Evolutionary conservation across 1,140 invertebrate species (phyloP), one percentile per base, ranked within the genome.

Genomic region (Heliothis virescens): DNA sequence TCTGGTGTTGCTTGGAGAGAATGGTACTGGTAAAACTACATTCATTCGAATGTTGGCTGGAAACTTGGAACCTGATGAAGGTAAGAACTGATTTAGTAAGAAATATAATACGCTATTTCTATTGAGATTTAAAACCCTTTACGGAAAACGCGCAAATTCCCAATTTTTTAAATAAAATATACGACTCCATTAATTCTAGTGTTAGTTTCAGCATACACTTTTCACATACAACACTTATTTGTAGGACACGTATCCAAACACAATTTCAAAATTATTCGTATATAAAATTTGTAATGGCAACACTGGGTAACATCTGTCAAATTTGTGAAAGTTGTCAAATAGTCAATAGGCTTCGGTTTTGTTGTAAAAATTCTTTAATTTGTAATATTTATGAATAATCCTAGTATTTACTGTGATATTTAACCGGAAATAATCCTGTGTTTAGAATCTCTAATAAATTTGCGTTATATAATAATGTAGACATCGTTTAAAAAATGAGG

Each of bases 11-110:
- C 95, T 99, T 67, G 99, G 99, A 77, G 99, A 99, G 94, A 99
- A 99, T 95, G 99, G 99, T 82, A 99, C 99, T 62, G 99, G 99
- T 60, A 99, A 99, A 95, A 99, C 99, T 0, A 99, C 99, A 15
- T 99, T 99, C 87, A 99, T 99, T 90, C 96, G 98, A 89, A 98
- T 99, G 98, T 95, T 99, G 83, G 99, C 99, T 88, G 99, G 99
- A 53, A 98, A 98, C 90, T 95, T 99, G 83, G 95, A 97, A 85
- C 97, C 99, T 13, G 99, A 99, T 95, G 96, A 97, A 83, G 98
- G 98, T 89, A 89, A 86, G 53, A 29, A 72, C 9, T 26, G 9
- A 15, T 53, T 73, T 57, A 21, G 9, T 69, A 7, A 26, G 3
- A 18, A 50, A 65, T 41, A 41, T n/a, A 5, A 9, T 9, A 41